phyloP scores from a whole-genome alignment of 2,888 invertebrate species.

The Pandemis heparana region DNA sequence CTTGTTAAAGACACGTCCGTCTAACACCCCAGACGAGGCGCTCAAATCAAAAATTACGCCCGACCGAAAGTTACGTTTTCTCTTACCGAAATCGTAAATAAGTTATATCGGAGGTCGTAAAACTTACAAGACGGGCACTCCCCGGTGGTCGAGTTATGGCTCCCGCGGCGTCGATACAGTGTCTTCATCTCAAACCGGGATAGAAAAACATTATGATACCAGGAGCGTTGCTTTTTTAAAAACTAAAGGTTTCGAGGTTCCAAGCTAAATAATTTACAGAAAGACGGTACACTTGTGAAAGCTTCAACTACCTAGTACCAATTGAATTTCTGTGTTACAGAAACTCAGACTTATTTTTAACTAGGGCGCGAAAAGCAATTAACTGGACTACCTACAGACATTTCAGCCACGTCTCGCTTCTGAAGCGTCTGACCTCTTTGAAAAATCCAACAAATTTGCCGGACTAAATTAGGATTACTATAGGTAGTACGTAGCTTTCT shows the following conservation, averaged over 20 bases:
- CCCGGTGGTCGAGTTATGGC: neutral
- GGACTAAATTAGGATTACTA: neutral
- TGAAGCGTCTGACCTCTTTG: too few species aligned
- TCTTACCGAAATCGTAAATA: slow-evolving; percentile 19
- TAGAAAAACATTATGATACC: slow-evolving; percentile 9
- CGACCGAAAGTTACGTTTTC: slow-evolving; percentile 15
- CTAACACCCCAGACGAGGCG: neutral
- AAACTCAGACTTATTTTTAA: too few species aligned
- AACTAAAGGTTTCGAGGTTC: neutral
- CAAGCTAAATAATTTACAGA: neutral
- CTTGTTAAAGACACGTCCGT: neutral
- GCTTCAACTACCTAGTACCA: too few species aligned
- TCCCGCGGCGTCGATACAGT: slow-evolving; percentile 11
- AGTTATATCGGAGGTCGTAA: slow-evolving; percentile 19
- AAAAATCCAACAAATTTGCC: neutral
- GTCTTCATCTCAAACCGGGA: neutral
- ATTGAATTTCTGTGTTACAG: too few species aligned
- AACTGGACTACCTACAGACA: too few species aligned
- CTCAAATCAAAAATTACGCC: slow-evolving; percentile 9
- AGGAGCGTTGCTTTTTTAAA: neutral
- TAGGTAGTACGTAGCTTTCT: too few species aligned
- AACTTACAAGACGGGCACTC: slow-evolving; percentile 8
- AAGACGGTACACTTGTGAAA: neutral
- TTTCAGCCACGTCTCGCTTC: too few species aligned
- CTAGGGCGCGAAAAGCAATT: too few species aligned